phyloP scores from a whole-genome alignment of 2,888 invertebrate genomes.

The Epinotia brunnichana region DNA sequence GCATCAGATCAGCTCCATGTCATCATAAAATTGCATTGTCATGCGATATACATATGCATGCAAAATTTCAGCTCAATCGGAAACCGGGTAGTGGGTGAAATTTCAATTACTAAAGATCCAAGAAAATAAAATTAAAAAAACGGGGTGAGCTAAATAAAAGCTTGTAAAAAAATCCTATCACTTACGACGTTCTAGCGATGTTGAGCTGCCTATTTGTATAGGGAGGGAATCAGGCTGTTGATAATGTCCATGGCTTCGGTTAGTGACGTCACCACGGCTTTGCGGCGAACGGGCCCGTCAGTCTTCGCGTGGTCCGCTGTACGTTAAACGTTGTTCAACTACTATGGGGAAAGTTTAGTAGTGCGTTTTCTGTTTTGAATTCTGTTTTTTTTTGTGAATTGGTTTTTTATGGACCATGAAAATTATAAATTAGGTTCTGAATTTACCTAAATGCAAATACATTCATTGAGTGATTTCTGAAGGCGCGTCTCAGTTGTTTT shows the following conservation, averaged over 20 bases:
- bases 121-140: too few species aligned
- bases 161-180: too few species aligned
- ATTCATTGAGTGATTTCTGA: neutral
- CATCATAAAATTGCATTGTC: too few species aligned
- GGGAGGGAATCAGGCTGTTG: conserved; percentile 51
- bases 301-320: conserved; percentile 61
- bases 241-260: conserved; percentile 51
- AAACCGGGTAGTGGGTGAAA: too few species aligned
- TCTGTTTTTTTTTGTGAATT: neutral
- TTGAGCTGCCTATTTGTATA: conserved; percentile 6
- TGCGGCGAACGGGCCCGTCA: conserved; percentile 55
- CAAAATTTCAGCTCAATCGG: too few species aligned
- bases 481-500: neutral
- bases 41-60: too few species aligned
- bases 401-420: neutral
- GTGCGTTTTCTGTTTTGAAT: neutral
- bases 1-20: too few species aligned
- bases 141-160: too few species aligned
- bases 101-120: too few species aligned
- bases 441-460: too few species aligned
- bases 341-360: neutral
- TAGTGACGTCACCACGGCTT: conserved; percentile 68
- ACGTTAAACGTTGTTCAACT: conserved; percentile 47
- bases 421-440: neutral
- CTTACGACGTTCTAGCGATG: conserved; percentile 1